A percentile compares a stretch with the other conserved stretches of the same genome.
Conservation (phyloP, 2,797 vertebrate species). For the Micropoecilia bifurca region DNA sequence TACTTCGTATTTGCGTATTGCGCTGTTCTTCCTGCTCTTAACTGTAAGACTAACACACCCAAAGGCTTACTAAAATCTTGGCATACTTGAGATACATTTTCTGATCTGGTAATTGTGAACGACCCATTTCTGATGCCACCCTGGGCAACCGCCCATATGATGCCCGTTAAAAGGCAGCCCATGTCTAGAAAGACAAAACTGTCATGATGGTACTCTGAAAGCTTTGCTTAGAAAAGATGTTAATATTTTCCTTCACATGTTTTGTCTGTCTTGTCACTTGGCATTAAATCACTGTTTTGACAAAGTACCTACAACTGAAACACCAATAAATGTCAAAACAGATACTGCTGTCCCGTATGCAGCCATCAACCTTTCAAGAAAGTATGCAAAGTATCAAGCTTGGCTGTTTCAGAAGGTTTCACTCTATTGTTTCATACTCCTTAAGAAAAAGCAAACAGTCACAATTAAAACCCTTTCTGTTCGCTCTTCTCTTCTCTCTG, state of each 20-base stretch:
- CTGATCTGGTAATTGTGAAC: not conserved
- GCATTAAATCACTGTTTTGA: conserved; percentile 33
- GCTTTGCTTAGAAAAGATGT: not conserved
- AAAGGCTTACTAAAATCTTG: not conserved
- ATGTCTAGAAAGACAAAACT: not conserved
- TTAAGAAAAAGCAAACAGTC: conserved; percentile 49
- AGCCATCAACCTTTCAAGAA: conserved; percentile 48
- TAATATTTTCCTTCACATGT: conserved; percentile 10
- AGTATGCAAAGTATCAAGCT: conserved; percentile 49
- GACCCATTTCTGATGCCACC: not conserved
- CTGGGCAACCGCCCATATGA: not conserved
- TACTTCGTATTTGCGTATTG: not conserved
- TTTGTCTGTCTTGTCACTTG: conserved; percentile 29
- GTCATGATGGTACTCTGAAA: not conserved
- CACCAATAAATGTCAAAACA: conserved; percentile 55
- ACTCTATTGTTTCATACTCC: conserved; percentile 34
- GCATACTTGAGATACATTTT: not conserved
- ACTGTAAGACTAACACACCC: not conserved
- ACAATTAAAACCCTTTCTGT: conserved; percentile 58
- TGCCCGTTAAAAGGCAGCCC: not conserved
- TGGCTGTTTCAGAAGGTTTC: conserved; percentile 49
- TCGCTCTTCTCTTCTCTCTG: conserved; percentile 48
- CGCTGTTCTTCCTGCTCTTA: not conserved
- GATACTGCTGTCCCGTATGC: conserved; percentile 34
- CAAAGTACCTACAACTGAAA: conserved; percentile 28